Conservation (phyloP, 2,888 invertebrate genomes). For the Philaethria dido region DNA sequence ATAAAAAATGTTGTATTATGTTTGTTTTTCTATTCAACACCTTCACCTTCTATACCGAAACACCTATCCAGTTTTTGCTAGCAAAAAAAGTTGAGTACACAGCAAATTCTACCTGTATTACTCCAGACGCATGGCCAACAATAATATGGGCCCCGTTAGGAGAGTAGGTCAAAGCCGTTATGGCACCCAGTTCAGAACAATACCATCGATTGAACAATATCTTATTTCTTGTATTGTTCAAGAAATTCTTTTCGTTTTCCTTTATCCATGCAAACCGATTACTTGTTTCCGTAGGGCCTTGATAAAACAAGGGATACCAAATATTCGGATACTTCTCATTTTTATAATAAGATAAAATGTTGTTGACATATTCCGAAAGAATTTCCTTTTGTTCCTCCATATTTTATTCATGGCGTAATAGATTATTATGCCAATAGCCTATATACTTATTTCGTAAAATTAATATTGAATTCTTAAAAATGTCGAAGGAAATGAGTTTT, state of each 20-base stretch:
- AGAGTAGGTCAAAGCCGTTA: conserved; percentile 69
- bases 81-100: background rate
- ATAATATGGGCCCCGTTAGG: conserved; percentile 70
- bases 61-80: background rate
- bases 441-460: background rate
- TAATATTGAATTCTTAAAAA: background rate
- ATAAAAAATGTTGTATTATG: background rate
- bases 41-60: background rate
- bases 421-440: conserved; percentile 46
- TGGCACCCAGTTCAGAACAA: conserved; percentile 62
- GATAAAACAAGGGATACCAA: conserved; percentile 70
- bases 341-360: conserved; percentile 54
- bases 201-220: conserved; percentile 64
- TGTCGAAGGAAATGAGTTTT: background rate
- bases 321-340: conserved; percentile 54
- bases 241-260: conserved; percentile 58
- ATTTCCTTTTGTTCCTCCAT: conserved; percentile 54
- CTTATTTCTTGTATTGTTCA: conserved; percentile 60
- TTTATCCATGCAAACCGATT: conserved; percentile 56
- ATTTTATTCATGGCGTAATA: conserved; percentile 44
- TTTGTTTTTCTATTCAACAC: background rate
- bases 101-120: conserved; percentile 70
- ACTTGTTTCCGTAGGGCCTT: conserved; percentile 46
- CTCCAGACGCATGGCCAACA: conserved; percentile 75
- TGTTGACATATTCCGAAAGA: conserved; percentile 53